Evolutionary conservation across 1,140 invertebrate species (phyloP), one percentile per base, ranked within the genome.

Genomic region (Drosophila eugracilis): DNA sequence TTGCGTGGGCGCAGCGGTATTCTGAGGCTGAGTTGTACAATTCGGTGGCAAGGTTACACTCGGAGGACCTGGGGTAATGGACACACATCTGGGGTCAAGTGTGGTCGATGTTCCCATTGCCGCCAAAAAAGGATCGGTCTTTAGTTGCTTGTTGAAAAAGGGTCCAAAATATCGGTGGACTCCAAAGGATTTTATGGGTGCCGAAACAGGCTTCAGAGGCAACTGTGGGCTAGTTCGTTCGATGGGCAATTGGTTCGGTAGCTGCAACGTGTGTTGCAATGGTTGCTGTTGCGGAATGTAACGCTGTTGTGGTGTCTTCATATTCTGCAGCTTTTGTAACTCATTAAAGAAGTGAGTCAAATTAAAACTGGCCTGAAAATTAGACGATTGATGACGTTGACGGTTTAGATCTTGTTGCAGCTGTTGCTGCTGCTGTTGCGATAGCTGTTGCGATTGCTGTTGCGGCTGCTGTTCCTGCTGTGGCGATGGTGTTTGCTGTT

Each of bases 281-380:
- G 24, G 15, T n/a, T 39, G 48, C 32, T 32, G 54, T 2, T 17
- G 50, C 41, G 53, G 39, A 28, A 17, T 5, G n/a, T 44, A 42
- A 0, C 19, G 52, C 60, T 66, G 60, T 12, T 52, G 49, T 9
- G 66, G 45, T 3, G 14, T 9, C 15, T 50, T 63, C 10, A 41
- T 3, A 41, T 57, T 79, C 14, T 79, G 75, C 44, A 73, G 14
- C 41, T 67, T 84, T 2, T 72, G 49, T 17, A 78, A 19, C 28
- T 83, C 78, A 17, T 52, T 65, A 19, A 83, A 63, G 12, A 83
- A 59, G 14, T 83, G 48, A 1, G 58, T 75, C 4, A 83, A 44
- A 53, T 84, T 83, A 2, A 83, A 70, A 28, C 42, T 83, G 0
- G 69, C 15, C 21, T 57, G 74, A 1, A 67, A 55, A 30, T 63